Base-by-base conservation (phyloP, 2,888 invertebrate genomes). In the Polydrusus cervinus region DNA sequence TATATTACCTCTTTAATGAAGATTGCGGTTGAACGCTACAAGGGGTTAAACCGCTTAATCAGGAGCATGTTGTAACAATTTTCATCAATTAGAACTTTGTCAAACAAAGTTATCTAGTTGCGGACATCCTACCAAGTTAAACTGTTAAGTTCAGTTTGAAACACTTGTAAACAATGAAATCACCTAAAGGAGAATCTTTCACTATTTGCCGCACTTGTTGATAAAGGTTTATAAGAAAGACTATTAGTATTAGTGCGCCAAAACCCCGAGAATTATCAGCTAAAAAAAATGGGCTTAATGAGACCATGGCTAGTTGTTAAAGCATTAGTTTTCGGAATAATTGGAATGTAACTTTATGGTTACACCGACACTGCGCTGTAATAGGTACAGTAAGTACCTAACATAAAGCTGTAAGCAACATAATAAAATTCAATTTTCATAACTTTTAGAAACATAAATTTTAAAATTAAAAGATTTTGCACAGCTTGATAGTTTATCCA, bases 61-160 rank as follows among this genome's bases (percentile, higher is more conserved):
- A 34, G 6, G 1, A 45, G n/a, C 14, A 49, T 16, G 16, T 49
- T 49, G 16, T 49, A 49, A 16, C 45, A 6, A 34, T 34, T 34
- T 43, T 43, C 43, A 0, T 6, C 11, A 43, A n/a, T 43, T 43
- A 43, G 13, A 2, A 57, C 38, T 57, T 16, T 38, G 57, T 10
- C 34, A 57, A 57, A 57, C 34, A 57, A 57, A 57, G 16, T 55
- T 38, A 9, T 8, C 34, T 34, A 34, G 38, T 9, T 38, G 34
- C 8, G 3, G 16, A 16, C 13, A 25, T 55, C 3, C 11, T 30
- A 3, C 25, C 25, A 30, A 5, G 5, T n/a, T n/a, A 55, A 55
- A 55, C 53, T 55, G 3, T 55, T 8, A 51, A 30, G 30, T 9
- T 16, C 9, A 38, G 1, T 34, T 38, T 57, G 38, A 57, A 34